Conservation (phyloP, 1,140 invertebrate species). For the Cydia fagiglandana region DNA sequence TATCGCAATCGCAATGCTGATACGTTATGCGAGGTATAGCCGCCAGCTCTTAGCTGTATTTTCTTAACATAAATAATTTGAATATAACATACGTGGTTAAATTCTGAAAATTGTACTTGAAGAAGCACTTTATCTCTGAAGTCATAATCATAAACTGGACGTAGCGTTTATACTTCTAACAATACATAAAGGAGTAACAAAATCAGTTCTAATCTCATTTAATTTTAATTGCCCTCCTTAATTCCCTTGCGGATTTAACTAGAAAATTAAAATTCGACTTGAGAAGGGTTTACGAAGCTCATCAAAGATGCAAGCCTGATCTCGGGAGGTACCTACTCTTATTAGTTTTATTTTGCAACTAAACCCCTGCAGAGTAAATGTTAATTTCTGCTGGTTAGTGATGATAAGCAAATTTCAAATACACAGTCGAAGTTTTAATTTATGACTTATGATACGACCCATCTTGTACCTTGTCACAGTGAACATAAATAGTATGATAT, state of each 20-base stretch:
- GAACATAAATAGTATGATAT: no score
- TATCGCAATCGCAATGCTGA: no score
- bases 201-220: constrained; percentile 21
- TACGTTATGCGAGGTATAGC: no score
- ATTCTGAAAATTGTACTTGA: no score
- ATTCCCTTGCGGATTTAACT: constrained; percentile 26
- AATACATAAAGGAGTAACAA: background rate
- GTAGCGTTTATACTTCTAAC: background rate
- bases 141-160: background rate
- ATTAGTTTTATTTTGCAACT: constrained; percentile 12
- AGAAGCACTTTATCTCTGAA: background rate
- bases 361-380: background rate
- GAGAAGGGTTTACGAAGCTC: constrained; percentile 24
- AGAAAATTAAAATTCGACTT: constrained; percentile 27
- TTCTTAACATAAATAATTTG: no score
- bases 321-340: background rate
- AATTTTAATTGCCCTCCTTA: constrained; percentile 22
- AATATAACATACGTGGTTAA: no score
- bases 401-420: no score
- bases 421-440: no score
- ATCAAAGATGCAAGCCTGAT: constrained; percentile 19
- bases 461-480: no score
- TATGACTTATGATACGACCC: no score
- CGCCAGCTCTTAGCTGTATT: no score
- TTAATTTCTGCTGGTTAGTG: no score